These are phyloP conservation scores for Boleophthalmus pectinirostris DNA, from an alignment of 2,113 vertebrate genomes.

Conservation along the genomic window DNA sequence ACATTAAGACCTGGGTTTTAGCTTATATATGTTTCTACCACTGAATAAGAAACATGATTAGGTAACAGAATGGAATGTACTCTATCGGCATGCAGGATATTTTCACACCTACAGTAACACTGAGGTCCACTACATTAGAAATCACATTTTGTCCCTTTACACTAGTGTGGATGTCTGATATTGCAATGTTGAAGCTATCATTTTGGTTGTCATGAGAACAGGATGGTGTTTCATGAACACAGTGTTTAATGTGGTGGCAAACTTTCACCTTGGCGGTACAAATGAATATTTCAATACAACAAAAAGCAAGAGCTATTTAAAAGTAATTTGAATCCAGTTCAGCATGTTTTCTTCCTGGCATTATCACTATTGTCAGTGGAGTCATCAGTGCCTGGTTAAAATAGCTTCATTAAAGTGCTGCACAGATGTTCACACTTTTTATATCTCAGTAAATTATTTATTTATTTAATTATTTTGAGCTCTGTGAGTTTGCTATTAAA, in stretches of 20 bases:
- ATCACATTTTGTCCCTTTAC: not conserved
- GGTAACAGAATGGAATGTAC: not conserved
- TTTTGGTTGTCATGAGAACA: conserved; percentile 4
- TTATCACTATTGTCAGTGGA: not conserved
- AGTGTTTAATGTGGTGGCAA: not conserved
- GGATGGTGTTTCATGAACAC: not conserved
- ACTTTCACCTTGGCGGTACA: not conserved
- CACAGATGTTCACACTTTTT: too few species aligned
- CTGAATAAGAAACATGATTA: not conserved
- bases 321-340: not conserved
- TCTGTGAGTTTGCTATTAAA: not conserved
- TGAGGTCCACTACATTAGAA: not conserved
- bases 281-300: not conserved
- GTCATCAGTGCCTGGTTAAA: not conserved
- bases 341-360: not conserved
- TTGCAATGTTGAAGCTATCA: not conserved
- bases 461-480: too few species aligned
- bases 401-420: not conserved
- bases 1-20: too few species aligned
- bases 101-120: too few species aligned
- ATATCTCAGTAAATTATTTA: too few species aligned
- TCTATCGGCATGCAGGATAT: too few species aligned
- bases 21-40: not conserved
- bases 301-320: not conserved
- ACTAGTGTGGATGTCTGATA: not conserved